Conservation (phyloP, 2,113 vertebrate genomes). For the Acanthisitta chloris region DNA sequence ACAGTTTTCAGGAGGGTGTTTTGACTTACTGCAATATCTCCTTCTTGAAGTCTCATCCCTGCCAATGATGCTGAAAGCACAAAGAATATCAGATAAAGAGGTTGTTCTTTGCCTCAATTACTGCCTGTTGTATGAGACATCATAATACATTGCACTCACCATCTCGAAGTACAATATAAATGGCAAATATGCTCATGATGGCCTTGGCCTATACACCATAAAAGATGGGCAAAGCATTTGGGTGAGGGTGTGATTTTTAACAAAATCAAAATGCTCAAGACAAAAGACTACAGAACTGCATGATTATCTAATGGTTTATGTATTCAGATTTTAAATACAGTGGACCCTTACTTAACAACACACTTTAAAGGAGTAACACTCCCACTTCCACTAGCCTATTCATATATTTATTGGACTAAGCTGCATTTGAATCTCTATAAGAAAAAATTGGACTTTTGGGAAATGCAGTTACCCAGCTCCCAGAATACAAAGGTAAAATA, state of each 20-base stretch:
- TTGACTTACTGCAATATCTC: slow-evolving; percentile 89
- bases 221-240: background rate
- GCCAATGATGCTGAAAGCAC: slow-evolving; percentile 87
- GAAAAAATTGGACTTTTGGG: background rate
- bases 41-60: slow-evolving; percentile 90
- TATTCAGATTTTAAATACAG: background rate
- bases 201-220: background rate
- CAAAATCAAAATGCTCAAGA: background rate
- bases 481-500: background rate
- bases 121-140: background rate
- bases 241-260: background rate
- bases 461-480: background rate
- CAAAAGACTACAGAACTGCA: background rate
- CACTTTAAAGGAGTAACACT: background rate
- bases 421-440: background rate
- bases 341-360: background rate
- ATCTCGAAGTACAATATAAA: background rate
- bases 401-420: background rate
- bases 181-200: background rate
- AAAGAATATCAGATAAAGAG: background rate
- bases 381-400: background rate
- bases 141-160: background rate
- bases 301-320: background rate
- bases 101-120: background rate
- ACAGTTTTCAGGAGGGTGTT: background rate